Percentiles rank a stretch among this genome's conserved stretches.
phyloP scores from a whole-genome alignment of 2,797 vertebrate genomes.

The Halcyon chelicuti region DNA sequence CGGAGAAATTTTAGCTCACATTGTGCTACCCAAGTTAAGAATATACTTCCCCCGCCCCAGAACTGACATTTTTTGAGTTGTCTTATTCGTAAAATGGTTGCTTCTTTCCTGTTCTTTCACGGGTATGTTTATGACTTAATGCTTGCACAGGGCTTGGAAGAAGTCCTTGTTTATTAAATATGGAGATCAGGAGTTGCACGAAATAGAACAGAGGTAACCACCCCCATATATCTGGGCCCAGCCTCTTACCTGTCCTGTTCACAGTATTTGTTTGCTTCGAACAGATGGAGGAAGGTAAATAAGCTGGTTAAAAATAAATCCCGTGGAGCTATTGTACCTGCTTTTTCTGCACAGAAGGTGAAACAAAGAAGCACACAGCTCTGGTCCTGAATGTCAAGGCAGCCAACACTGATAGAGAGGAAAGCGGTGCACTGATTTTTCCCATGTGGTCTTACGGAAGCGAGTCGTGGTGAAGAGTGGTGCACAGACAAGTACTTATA shows the following conservation, averaged over 20 bases:
- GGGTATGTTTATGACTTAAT: neutral
- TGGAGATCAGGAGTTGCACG: neutral
- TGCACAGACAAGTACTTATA: neutral
- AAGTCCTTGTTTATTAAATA: neutral
- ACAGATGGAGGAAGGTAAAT: constrained; percentile 24
- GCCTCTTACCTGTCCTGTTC: neutral
- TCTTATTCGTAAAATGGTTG: neutral
- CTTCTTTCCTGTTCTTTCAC: neutral
- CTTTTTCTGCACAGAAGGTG: neutral
- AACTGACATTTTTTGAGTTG: neutral
- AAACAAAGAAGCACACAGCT: neutral
- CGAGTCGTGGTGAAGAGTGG: neutral
- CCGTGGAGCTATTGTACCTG: neutral
- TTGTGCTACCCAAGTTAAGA: neutral
- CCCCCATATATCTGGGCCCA: neutral
- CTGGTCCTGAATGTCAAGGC: neutral
- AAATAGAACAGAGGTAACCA: neutral
- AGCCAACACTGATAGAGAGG: neutral
- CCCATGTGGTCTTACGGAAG: neutral
- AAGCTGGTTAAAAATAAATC: constrained; percentile 29
- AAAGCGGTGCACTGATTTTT: neutral
- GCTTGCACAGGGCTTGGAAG: neutral
- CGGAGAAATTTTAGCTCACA: neutral
- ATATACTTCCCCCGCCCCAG: fast-evolving
- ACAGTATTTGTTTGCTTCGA: constrained; percentile 1